Conservation (phyloP, 2,797 vertebrate species). For the Cottoperca gobio region DNA sequence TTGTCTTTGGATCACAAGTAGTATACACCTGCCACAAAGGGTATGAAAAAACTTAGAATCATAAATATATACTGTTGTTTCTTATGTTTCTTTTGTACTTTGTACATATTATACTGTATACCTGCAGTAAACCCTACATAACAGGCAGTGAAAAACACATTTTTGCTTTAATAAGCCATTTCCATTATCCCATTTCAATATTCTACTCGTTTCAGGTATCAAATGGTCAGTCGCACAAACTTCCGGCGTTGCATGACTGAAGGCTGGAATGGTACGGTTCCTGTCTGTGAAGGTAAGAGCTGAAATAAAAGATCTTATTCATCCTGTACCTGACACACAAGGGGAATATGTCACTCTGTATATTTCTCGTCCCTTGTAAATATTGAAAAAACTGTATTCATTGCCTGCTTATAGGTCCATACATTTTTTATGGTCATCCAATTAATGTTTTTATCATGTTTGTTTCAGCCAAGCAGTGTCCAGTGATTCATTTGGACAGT, state of each 20-base stretch:
- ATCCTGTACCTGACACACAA: neutral
- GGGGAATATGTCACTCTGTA: neutral
- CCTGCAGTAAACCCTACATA: no score
- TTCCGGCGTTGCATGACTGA: constrained; percentile 61
- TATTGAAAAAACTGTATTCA: neutral
- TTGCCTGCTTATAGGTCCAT: neutral
- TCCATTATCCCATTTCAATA: neutral
- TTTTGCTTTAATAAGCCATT: neutral
- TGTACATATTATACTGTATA: neutral
- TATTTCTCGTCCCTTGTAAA: neutral
- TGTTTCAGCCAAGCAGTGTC: constrained; percentile 70
- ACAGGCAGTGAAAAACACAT: neutral
- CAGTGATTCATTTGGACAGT: neutral
- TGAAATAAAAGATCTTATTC: neutral
- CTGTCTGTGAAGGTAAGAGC: constrained; percentile 79
- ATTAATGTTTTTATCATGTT: neutral
- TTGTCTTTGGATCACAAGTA: constrained; percentile 81
- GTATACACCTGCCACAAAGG: constrained; percentile 78
- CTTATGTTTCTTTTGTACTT: neutral
- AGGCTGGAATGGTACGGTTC: constrained; percentile 80
- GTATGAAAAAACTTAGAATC: constrained; percentile 54
- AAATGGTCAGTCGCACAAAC: constrained; percentile 75
- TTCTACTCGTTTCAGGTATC: constrained; percentile 63
- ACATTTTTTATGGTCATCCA: neutral
- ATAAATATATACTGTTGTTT: neutral